Conservation (phyloP, 2,113 vertebrate species). For the Procapra przewalskii region DNA sequence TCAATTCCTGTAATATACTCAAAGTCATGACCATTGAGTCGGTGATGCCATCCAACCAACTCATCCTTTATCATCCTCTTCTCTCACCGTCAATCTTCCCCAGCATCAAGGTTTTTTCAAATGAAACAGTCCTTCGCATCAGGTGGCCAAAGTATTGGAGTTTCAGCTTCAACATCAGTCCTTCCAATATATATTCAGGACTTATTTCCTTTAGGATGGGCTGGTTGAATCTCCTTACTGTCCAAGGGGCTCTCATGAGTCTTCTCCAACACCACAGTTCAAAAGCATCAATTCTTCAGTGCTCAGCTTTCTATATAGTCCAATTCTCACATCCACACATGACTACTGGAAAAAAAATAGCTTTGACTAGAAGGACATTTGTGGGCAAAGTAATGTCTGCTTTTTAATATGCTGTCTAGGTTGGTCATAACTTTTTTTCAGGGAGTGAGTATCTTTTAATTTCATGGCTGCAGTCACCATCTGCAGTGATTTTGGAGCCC, state of each 20-base stretch:
- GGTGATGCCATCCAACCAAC: not conserved
- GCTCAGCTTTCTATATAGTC: not conserved
- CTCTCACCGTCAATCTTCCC: accelerated
- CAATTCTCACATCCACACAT: not conserved
- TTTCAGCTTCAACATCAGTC: not conserved
- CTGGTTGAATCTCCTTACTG: not conserved
- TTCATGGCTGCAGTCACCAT: not conserved
- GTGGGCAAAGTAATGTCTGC: not conserved
- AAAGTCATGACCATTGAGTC: not conserved
- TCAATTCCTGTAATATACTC: not conserved
- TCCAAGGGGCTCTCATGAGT: not conserved
- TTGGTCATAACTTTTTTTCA: not conserved
- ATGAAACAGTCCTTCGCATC: not conserved
- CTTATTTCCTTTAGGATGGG: not conserved
- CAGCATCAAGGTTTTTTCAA: not conserved
- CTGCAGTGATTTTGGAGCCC: not conserved
- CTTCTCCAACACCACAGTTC: not conserved
- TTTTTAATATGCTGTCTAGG: not conserved
- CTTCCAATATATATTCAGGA: not conserved
- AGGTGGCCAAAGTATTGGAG: not conserved
- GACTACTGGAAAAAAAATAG: not conserved
- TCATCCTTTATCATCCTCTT: not conserved
- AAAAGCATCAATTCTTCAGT: not conserved
- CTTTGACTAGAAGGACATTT: not conserved
- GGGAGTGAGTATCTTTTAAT: not conserved